A percentile compares a stretch with the other conserved stretches of the same genome.
These are phyloP conservation scores for Anguilla anguilla DNA, from an alignment of 2,797 vertebrate species.

Conservation along the genomic window DNA sequence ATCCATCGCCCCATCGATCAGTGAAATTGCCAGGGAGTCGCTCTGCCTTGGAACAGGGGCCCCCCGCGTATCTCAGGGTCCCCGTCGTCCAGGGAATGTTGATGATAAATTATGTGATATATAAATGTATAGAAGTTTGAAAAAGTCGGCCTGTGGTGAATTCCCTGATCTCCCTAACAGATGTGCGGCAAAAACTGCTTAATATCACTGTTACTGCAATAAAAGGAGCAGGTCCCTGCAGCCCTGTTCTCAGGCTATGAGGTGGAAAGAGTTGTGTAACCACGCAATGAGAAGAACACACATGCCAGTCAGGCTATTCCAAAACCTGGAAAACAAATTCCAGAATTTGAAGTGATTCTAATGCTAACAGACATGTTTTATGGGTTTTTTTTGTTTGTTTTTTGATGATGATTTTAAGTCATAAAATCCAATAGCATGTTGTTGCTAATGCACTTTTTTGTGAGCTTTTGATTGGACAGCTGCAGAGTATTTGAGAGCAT, in stretches of 20 bases:
- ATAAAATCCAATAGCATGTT: background rate
- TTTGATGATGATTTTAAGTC: background rate
- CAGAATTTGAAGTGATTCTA: background rate
- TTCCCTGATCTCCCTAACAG: slow-evolving; percentile 12
- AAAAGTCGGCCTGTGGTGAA: background rate
- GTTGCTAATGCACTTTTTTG: background rate
- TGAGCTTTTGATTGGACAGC: background rate
- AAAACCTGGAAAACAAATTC: background rate
- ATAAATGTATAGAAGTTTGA: slow-evolving; percentile 12
- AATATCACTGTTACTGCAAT: slow-evolving; percentile 66
- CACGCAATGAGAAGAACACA: slow-evolving; percentile 53
- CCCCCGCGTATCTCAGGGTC: background rate
- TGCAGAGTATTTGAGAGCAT: background rate
- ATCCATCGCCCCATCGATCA: slow-evolving; percentile 1
- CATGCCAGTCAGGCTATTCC: slow-evolving; percentile 6
- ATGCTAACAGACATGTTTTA: slow-evolving; percentile 3
- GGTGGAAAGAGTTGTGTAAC: slow-evolving; percentile 74
- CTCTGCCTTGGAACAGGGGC: background rate
- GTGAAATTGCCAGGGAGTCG: background rate
- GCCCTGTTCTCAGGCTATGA: slow-evolving; percentile 70
- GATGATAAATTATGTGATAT: slow-evolving; percentile 11
- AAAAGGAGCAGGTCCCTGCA: slow-evolving; percentile 76
- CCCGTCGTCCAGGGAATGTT: background rate
- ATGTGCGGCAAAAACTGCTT: slow-evolving; percentile 38
- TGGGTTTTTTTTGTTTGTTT: background rate